phyloP scores from a whole-genome alignment of 2,113 vertebrate species.

The Malaclemys terrapin region DNA sequence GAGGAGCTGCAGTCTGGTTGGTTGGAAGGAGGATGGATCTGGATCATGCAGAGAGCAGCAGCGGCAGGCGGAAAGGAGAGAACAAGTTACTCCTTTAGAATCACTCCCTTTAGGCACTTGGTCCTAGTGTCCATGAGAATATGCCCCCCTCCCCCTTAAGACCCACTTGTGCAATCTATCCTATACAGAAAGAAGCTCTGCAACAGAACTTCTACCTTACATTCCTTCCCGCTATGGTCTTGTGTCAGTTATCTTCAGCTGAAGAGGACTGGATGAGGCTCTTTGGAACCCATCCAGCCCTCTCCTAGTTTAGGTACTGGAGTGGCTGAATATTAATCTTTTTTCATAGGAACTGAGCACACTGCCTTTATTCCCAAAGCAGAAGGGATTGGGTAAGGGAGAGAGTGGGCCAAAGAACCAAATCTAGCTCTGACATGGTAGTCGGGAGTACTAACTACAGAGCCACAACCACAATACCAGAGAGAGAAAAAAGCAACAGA shows the following conservation, averaged over 20 bases:
- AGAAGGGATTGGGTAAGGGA: not conserved
- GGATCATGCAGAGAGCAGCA: not conserved
- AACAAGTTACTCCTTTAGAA: not conserved
- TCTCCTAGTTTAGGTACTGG: not conserved
- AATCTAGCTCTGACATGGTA: not conserved
- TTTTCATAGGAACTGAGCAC: not conserved
- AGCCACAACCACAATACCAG: not conserved
- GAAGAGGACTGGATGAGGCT: not conserved
- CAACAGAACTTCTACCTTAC: not conserved
- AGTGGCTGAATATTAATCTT: not conserved
- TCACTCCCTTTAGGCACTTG: not conserved
- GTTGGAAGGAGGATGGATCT: not conserved
- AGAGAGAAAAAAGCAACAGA: not conserved
- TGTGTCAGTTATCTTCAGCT: not conserved
- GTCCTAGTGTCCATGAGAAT: not conserved
- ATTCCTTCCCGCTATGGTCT: not conserved
- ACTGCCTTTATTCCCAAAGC: not conserved
- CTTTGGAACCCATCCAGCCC: not conserved
- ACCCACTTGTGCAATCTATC: not conserved
- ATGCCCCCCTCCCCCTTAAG: not conserved
- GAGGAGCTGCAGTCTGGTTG: not conserved
- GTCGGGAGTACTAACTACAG: not conserved
- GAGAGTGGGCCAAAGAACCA: not conserved
- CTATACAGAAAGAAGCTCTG: not conserved
- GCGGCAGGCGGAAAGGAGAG: not conserved